These are phyloP conservation scores for Plusia festucae DNA, from an alignment of 2,888 invertebrate genomes.

Conservation along the genomic window DNA sequence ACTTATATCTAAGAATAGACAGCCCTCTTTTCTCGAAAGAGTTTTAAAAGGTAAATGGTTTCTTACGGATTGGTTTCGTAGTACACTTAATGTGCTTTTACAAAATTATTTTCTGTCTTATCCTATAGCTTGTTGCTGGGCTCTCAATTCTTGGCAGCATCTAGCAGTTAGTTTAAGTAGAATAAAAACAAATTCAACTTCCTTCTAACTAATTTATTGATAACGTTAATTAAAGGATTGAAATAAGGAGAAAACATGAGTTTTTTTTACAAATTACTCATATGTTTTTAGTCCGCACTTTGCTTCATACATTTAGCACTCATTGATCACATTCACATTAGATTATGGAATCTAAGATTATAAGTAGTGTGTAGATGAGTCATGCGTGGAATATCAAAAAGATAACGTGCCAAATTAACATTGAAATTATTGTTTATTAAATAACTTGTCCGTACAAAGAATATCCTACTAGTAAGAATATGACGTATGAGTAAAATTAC, in stretches of 20 bases:
- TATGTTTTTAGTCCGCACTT: not conserved
- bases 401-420: not conserved
- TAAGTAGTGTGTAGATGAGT: slow-evolving; percentile 24
- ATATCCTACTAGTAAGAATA: not conserved
- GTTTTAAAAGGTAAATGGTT: not conserved
- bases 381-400: slow-evolving; percentile 8
- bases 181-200: not conserved
- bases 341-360: slow-evolving; percentile 19
- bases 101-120: no score
- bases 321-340: slow-evolving; percentile 14
- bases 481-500: no score
- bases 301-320: not conserved
- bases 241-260: not conserved
- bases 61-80: not conserved
- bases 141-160: no score
- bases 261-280: not conserved
- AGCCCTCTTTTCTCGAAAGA: not conserved
- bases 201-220: not conserved
- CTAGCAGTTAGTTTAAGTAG: no score
- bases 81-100: no score
- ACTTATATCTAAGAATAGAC: not conserved
- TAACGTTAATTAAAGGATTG: not conserved
- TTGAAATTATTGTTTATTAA: not conserved
- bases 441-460: not conserved
- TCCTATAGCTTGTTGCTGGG: no score